Conservation (phyloP, 2,888 invertebrate species). For the Nomada ruficornis region DNA sequence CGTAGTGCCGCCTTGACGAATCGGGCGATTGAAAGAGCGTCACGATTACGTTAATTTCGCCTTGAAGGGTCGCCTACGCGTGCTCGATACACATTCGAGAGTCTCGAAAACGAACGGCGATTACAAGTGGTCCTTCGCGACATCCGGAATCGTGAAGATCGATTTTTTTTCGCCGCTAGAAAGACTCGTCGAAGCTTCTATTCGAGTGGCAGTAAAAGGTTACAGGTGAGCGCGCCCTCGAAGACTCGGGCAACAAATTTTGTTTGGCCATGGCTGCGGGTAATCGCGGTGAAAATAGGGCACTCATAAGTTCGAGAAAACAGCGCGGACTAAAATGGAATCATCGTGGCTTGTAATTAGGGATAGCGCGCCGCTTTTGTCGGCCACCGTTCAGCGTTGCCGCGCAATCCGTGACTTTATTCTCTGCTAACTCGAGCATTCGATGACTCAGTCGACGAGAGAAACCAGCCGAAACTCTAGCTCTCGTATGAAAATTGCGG, state of each 20-base stretch:
- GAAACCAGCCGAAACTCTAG: no score
- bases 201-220: no score
- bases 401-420: slow-evolving; percentile 10
- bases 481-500: no score
- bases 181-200: not conserved
- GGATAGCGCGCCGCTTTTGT: slow-evolving; percentile 57
- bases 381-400: slow-evolving; percentile 50
- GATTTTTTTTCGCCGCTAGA: slow-evolving; percentile 15
- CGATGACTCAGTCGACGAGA: slow-evolving; percentile 5
- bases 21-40: slow-evolving; percentile 35
- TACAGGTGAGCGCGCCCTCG: not conserved
- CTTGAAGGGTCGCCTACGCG: slow-evolving; percentile 62
- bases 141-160: slow-evolving; percentile 16
- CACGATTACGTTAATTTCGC: slow-evolving; percentile 30
- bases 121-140: not conserved
- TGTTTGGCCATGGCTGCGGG: slow-evolving; percentile 34
- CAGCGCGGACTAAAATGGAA: slow-evolving; percentile 56
- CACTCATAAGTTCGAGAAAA: slow-evolving; percentile 52
- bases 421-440: not conserved
- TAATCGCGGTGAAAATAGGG: slow-evolving; percentile 20
- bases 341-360: slow-evolving; percentile 63
- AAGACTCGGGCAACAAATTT: slow-evolving; percentile 11
- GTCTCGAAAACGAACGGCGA: slow-evolving; percentile 47
- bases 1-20: slow-evolving; percentile 30
- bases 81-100: slow-evolving; percentile 54